Evolutionary conservation across 1,140 invertebrate species (phyloP).

Genomic region (Pemphigus obesinymphae): DNA sequence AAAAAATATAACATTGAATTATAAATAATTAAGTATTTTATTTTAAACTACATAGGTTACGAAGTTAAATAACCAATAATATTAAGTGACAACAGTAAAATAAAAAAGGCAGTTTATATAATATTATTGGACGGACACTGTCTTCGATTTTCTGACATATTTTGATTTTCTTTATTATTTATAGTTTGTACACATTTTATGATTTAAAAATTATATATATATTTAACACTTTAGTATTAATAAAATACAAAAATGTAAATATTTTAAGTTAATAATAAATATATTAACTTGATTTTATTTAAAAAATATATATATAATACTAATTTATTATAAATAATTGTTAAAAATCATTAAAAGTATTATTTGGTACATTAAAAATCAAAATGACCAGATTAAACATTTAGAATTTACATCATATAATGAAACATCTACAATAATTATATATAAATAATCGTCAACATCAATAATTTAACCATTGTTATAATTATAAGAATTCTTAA

Average conservation of each 20-base stretch:
- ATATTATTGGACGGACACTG: constrained; percentile 1
- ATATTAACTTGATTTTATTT: background rate
- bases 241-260: background rate
- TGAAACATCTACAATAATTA: background rate
- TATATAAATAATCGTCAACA: background rate
- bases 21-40: background rate
- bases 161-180: background rate
- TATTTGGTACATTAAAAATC: background rate
- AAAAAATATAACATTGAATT: background rate
- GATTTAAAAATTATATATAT: background rate
- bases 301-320: background rate
- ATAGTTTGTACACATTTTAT: background rate
- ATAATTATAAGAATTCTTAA: background rate
- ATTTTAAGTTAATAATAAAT: background rate
- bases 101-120: background rate
- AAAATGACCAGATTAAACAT: background rate
- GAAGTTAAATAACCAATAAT: background rate
- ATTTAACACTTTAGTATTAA: background rate
- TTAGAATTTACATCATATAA: background rate
- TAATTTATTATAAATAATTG: background rate
- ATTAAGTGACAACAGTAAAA: background rate
- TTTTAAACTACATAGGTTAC: background rate
- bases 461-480: background rate
- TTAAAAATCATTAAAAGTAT: background rate
- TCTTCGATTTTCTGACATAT: background rate